Conservation (phyloP, 1,140 invertebrate genomes). For the Aplysia californica region DNA sequence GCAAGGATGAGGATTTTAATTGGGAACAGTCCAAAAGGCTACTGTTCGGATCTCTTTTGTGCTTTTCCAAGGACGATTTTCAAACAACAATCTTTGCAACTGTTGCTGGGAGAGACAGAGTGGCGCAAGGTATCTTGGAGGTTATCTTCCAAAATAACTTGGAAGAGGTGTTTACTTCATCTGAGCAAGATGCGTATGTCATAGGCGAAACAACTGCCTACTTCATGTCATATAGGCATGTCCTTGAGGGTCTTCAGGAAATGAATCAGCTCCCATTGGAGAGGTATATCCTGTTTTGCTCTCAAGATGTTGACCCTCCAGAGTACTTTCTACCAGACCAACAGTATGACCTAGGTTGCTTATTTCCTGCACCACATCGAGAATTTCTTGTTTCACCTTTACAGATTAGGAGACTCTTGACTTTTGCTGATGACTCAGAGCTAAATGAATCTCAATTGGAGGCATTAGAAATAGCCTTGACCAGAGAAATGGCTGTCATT, state of each 20-base stretch:
- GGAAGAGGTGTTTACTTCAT: conserved; percentile 17
- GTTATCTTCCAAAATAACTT: conserved; percentile 60
- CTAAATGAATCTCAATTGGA: conserved; percentile 68
- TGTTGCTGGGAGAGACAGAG: conserved; percentile 71
- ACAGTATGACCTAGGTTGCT: conserved; percentile 31
- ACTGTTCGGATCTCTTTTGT: conserved; percentile 77
- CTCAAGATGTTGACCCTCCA: conserved; percentile 40
- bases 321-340: conserved; percentile 35
- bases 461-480: conserved; percentile 68
- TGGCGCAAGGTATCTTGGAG: conserved; percentile 33
- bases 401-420: conserved; percentile 33
- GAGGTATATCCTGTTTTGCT: conserved; percentile 52
- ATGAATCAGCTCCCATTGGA: conserved; percentile 63
- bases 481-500: conserved; percentile 75
- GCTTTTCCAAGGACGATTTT: conserved; percentile 77
- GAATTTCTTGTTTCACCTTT: not conserved
- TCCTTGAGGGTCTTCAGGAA: conserved; percentile 64
- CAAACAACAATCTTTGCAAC: conserved; percentile 75
- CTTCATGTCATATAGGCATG: conserved; percentile 70
- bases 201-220: conserved; percentile 71
- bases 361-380: not conserved
- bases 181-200: conserved; percentile 34
- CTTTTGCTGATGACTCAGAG: conserved; percentile 42
- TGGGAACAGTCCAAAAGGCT: conserved; percentile 71
- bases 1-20: conserved; percentile 36